phyloP scores from a whole-genome alignment of 2,113 vertebrate species.

The Leucopternis melanops region DNA sequence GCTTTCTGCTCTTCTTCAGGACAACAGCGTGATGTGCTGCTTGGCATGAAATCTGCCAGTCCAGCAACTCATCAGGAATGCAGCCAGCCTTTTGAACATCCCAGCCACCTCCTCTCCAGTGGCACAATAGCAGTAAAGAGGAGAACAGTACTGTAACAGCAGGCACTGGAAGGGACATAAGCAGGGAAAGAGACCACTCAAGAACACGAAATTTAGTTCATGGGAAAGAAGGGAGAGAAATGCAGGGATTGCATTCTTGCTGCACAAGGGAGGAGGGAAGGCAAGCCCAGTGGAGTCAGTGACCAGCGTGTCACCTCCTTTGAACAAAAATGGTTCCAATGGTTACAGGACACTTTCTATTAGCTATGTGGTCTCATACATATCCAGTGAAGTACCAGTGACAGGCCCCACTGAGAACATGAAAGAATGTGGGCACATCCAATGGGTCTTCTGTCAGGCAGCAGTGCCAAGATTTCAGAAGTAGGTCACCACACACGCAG shows the following conservation, averaged over 20 bases:
- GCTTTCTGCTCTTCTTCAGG: neutral
- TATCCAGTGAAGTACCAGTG: neutral
- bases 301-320: neutral
- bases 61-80: neutral
- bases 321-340: conserved; percentile 29
- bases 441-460: conserved; percentile 13
- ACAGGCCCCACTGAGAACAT: conserved; percentile 53
- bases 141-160: neutral
- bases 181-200: neutral
- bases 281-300: neutral
- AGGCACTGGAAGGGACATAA: neutral
- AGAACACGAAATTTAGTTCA: neutral
- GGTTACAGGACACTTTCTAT: conserved; percentile 32
- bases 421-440: conserved; percentile 44
- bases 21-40: neutral
- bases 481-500: conserved; percentile 56
- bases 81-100: neutral
- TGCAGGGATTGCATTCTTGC: neutral
- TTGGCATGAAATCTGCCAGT: neutral
- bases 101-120: neutral
- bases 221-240: conserved; percentile 6
- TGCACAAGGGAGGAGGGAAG: neutral
- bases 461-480: conserved; percentile 56
- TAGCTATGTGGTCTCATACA: conserved; percentile 27
- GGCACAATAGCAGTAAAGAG: neutral